Percentiles rank a stretch among this genome's conserved stretches.
These are phyloP conservation scores for Theonella swinhoei DNA, from an alignment of 37 sponge, comb jelly and placozoan genomes.

Conservation along the genomic window DNA sequence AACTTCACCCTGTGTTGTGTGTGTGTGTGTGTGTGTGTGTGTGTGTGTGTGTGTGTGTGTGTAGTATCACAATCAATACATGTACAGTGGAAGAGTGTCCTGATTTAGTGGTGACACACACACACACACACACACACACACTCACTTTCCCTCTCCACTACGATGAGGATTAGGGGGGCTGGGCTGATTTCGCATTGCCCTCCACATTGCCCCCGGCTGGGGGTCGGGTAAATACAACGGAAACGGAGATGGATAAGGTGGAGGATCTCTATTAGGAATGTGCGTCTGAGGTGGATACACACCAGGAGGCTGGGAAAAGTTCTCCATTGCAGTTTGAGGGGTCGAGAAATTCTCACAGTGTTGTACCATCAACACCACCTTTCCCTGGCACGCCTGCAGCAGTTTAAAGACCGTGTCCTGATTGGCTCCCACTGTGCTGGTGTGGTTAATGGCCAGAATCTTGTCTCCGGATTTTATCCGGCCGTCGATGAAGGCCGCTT, in stretches of 20 bases:
- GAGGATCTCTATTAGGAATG: background rate
- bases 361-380: background rate
- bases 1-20: constrained; percentile 33
- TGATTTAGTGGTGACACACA: too few species aligned
- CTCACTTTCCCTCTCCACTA: background rate
- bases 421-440: constrained; percentile 41
- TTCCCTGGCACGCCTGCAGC: constrained; percentile 36
- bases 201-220: background rate
- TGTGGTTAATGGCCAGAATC: constrained; percentile 81
- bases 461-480: constrained; percentile 68
- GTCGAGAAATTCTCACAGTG: background rate
- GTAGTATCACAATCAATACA: too few species aligned
- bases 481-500: constrained; percentile 60
- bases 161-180: background rate
- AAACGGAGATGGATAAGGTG: background rate
- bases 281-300: background rate
- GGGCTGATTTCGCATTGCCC: background rate
- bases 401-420: constrained; percentile 57
- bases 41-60: background rate
- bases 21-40: background rate
- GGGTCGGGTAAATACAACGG: background rate
- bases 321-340: background rate
- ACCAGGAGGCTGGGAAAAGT: background rate
- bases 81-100: too few species aligned
- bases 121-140: background rate